phyloP scores from a whole-genome alignment of 2,888 invertebrate species.

The Mesopsocus fuscifrons region DNA sequence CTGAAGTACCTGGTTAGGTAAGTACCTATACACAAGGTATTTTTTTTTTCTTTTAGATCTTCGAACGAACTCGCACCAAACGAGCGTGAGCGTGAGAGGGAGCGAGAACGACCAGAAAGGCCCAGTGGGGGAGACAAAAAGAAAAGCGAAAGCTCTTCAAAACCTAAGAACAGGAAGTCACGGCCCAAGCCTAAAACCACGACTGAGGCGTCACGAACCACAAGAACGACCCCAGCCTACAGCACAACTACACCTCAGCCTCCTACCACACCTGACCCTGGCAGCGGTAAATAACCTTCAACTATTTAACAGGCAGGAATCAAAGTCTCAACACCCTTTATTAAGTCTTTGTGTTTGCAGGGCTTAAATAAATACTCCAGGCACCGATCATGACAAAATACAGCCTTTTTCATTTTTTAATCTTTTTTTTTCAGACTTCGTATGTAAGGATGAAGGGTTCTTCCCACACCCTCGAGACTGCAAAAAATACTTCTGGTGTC shows the following conservation, averaged over 20 bases:
- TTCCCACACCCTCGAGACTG: constrained; percentile 82
- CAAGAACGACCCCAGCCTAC: constrained; percentile 26
- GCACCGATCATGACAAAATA: no score
- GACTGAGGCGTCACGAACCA: constrained; percentile 30
- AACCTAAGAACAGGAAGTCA: neutral
- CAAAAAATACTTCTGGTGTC: constrained; percentile 88
- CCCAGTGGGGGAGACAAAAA: constrained; percentile 16
- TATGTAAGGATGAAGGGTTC: constrained; percentile 85
- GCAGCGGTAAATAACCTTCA: constrained; percentile 43
- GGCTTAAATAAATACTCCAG: no score
- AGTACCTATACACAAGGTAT: no score
- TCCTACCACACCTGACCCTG: constrained; percentile 79
- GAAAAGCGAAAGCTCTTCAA: constrained; percentile 12
- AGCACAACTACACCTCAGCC: constrained; percentile 50
- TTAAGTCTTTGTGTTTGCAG: no score
- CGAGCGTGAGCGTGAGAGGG: neutral
- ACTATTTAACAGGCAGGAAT: no score
- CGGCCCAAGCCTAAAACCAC: constrained; percentile 23
- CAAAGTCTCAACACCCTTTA: no score
- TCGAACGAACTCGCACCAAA: constrained; percentile 14
- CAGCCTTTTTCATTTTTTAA: neutral
- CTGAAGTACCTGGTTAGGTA: no score
- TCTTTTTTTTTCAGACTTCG: constrained; percentile 43
- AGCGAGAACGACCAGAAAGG: constrained; percentile 13
- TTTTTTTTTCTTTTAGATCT: constrained; percentile 12